Percentiles rank a stretch among this genome's conserved stretches.
These are phyloP conservation scores for Rosalia funebris DNA, from an alignment of 2,888 invertebrate genomes.

Conservation along the genomic window DNA sequence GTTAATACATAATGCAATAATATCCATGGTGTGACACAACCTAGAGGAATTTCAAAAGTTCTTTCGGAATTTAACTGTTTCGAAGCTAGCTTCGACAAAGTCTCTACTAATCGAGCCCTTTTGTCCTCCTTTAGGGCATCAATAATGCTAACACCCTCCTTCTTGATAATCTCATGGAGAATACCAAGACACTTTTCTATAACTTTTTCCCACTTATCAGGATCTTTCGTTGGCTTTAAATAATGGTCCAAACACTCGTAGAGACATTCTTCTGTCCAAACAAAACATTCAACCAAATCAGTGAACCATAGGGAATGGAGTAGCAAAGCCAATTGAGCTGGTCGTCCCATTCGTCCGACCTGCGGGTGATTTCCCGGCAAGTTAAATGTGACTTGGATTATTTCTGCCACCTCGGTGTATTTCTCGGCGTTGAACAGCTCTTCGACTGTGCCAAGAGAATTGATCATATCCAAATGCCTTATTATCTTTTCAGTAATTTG, in stretches of 20 bases:
- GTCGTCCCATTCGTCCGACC: conserved; percentile 68
- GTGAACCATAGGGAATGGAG: conserved; percentile 65
- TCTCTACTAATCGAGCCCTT: conserved; percentile 74
- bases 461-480: conserved; percentile 67
- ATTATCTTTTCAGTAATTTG: conserved; percentile 65
- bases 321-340: conserved; percentile 64
- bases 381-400: conserved; percentile 76
- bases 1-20: conserved; percentile 82
- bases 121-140: conserved; percentile 69
- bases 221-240: conserved; percentile 64
- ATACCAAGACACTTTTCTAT: conserved; percentile 63
- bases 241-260: conserved; percentile 74
- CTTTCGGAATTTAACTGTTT: conserved; percentile 80
- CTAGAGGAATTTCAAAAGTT: conserved; percentile 72
- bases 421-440: conserved; percentile 73
- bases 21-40: conserved; percentile 83
- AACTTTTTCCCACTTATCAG: conserved; percentile 60
- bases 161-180: conserved; percentile 66
- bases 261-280: conserved; percentile 81
- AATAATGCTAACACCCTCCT: conserved; percentile 66
- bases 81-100: conserved; percentile 78
- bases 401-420: conserved; percentile 73
- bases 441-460: conserved; percentile 72
- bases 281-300: conserved; percentile 69
- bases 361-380: conserved; percentile 50